A percentile compares a stretch with the other conserved stretches of the same genome.
These are phyloP conservation scores for Calliopum simillimum DNA, from an alignment of 2,888 invertebrate species.

Conservation along the genomic window DNA sequence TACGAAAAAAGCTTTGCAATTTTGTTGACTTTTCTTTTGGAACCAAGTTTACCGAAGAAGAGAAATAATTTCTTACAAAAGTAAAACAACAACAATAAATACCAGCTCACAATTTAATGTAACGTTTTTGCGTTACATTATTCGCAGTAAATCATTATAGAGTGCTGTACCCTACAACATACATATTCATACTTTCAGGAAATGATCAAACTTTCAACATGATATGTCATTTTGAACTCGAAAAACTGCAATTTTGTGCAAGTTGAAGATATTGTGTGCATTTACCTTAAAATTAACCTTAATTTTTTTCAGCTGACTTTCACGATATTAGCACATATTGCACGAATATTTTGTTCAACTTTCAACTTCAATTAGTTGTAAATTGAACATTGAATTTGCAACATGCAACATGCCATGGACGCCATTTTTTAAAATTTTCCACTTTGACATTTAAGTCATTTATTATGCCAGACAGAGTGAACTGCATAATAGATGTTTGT, in stretches of 20 bases:
- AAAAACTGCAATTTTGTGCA: too few relatives aligned
- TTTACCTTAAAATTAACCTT: background rate
- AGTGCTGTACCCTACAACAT: too few relatives aligned
- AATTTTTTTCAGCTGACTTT: background rate
- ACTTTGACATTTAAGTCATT: slow-evolving; percentile 13
- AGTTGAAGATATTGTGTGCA: too few relatives aligned
- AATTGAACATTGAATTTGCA: background rate
- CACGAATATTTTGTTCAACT: background rate
- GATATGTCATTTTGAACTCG: too few relatives aligned
- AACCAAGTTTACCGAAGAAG: slow-evolving; percentile 3
- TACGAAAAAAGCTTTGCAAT: too few relatives aligned
- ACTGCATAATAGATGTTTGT: slow-evolving; percentile 24
- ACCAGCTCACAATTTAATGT: slow-evolving; percentile 14
- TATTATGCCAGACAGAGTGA: slow-evolving; percentile 20
- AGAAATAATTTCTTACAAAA: slow-evolving; percentile 13
- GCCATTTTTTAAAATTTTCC: slow-evolving; percentile 20
- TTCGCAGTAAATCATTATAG: background rate
- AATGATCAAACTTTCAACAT: too few relatives aligned
- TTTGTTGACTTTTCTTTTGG: slow-evolving; percentile 12
- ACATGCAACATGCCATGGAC: slow-evolving; percentile 18
- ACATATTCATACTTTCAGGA: too few relatives aligned
- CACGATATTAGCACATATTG: background rate
- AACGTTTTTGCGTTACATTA: background rate
- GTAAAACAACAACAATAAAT: slow-evolving; percentile 5
- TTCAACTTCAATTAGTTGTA: slow-evolving; percentile 20